Conservation (phyloP, 2,797 vertebrate species). For the Clarias laeviceps region DNA sequence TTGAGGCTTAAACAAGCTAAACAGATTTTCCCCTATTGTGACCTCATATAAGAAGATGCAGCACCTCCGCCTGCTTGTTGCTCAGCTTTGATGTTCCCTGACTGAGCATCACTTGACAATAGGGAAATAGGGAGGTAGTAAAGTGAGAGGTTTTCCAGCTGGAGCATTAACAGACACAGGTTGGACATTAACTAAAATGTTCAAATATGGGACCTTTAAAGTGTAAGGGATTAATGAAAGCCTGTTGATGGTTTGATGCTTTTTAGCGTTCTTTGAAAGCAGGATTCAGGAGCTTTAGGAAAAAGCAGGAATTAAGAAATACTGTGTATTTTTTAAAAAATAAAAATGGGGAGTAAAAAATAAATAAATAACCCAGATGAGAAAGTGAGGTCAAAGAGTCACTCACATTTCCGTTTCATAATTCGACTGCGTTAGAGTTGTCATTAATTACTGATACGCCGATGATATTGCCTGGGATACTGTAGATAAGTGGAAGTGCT, state of each 20-base stretch:
- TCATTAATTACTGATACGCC: constrained; percentile 38
- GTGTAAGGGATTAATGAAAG: background rate
- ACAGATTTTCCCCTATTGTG: too few relatives aligned
- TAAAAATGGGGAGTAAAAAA: background rate
- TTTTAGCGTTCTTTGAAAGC: background rate
- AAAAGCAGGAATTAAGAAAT: background rate
- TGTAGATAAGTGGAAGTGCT: constrained; percentile 19
- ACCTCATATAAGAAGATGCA: too few relatives aligned
- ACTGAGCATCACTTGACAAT: too few relatives aligned
- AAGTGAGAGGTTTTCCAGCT: too few relatives aligned
- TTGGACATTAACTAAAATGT: too few relatives aligned
- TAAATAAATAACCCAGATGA: background rate
- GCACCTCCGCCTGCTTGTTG: too few relatives aligned
- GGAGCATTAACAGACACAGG: too few relatives aligned
- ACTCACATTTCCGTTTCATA: background rate
- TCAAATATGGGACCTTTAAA: background rate
- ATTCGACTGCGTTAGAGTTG: constrained; percentile 10
- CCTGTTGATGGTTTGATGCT: background rate
- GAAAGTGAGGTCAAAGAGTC: constrained; percentile 8
- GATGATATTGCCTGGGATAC: constrained; percentile 7
- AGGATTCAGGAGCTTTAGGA: background rate
- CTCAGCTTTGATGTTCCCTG: too few relatives aligned
- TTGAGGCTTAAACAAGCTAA: too few relatives aligned
- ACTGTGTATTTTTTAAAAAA: background rate
- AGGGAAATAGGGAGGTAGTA: too few relatives aligned